phyloP scores from a whole-genome alignment of 2,113 vertebrate species.

The Azemiops feae region DNA sequence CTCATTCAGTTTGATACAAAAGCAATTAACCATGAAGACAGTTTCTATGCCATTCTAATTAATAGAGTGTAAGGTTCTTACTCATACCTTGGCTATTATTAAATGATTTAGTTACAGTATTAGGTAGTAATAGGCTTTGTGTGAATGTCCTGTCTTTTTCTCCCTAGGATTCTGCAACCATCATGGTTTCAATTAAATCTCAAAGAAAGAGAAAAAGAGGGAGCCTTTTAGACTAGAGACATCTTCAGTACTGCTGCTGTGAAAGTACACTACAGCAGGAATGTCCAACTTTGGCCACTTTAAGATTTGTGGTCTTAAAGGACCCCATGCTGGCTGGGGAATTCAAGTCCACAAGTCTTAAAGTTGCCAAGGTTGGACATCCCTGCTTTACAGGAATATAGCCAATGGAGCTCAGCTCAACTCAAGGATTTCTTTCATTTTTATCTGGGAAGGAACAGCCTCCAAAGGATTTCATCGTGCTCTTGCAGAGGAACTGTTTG shows the following conservation, averaged over 20 bases:
- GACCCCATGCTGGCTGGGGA: not conserved
- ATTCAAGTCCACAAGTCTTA: not conserved
- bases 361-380: not conserved
- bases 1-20: not conserved
- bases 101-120: not conserved
- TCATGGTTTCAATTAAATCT: not conserved
- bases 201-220: not conserved
- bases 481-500: not conserved
- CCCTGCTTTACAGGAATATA: not conserved
- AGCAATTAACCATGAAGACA: not conserved
- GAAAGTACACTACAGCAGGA: not conserved
- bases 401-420: not conserved
- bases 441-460: not conserved
- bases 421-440: not conserved
- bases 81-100: not conserved
- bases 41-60: not conserved
- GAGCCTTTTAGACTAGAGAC: not conserved
- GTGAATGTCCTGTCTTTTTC: not conserved
- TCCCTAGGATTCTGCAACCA: not conserved
- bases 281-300: not conserved
- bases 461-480: not conserved
- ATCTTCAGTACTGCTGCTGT: not conserved
- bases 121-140: not conserved
- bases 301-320: not conserved
- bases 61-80: not conserved